A percentile compares a stretch with the other conserved stretches of the same genome.
phyloP scores from a whole-genome alignment of 2,888 invertebrate genomes.

The Lasioglossum marginatum region DNA sequence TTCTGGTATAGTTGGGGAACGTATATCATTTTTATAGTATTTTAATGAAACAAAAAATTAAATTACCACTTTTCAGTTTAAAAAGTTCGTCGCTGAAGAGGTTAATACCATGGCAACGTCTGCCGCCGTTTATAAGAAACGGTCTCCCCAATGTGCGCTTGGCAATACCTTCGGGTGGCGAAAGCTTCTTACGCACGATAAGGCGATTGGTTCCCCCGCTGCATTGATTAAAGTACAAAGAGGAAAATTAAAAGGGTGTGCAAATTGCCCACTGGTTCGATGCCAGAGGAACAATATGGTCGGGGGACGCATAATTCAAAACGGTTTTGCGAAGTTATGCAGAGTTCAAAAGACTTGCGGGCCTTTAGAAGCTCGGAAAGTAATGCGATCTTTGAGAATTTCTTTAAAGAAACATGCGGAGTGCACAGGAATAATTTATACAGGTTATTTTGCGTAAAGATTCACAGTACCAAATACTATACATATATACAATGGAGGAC shows the following conservation, averaged over 20 bases:
- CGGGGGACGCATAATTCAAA: neutral
- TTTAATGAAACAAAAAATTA: neutral
- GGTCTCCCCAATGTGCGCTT: constrained; percentile 32
- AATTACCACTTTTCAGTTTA: neutral
- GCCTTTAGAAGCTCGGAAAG: neutral
- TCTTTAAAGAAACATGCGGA: neutral
- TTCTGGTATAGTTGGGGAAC: neutral
- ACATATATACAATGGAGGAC: too few relatives aligned
- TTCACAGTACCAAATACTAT: neutral
- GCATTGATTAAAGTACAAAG: constrained; percentile 61
- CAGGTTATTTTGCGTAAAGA: neutral
- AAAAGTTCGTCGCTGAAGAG: neutral
- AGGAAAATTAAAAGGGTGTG: constrained; percentile 53
- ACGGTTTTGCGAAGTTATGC: neutral
- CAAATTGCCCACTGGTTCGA: neutral
- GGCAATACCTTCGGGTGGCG: constrained; percentile 26
- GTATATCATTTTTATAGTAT: neutral
- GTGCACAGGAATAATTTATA: neutral
- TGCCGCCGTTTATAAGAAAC: constrained; percentile 36
- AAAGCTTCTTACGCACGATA: constrained; percentile 60
- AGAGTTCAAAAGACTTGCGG: too few relatives aligned
- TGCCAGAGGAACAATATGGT: constrained; percentile 5
- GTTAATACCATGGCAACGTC: constrained; percentile 60
- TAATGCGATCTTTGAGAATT: neutral
- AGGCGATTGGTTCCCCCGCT: constrained; percentile 51